A percentile compares a stretch with the other conserved stretches of the same genome.
Evolutionary conservation across 2,113 vertebrate species (phyloP).

Genomic region (Oncorhynchus tshawytscha): DNA sequence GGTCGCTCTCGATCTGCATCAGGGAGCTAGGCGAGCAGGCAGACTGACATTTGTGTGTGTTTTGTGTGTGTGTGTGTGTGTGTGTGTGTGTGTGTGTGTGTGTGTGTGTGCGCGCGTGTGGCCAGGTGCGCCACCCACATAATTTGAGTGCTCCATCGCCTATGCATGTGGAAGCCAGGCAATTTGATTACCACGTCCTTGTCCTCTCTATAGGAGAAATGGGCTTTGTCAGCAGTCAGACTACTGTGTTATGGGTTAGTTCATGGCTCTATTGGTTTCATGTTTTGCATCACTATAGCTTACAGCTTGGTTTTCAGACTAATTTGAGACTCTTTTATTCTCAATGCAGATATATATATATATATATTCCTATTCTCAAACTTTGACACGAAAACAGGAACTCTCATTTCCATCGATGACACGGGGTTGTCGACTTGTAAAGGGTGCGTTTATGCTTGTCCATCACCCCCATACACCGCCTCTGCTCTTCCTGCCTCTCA

Average conservation of each 20-base stretch:
- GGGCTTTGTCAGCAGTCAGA: not conserved
- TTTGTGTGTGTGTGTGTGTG: slow-evolving; percentile 6
- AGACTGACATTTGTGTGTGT: slow-evolving; percentile 10
- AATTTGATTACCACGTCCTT: not conserved
- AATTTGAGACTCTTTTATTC: not conserved
- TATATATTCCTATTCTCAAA: not conserved
- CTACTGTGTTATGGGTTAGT: not conserved
- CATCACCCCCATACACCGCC: not conserved
- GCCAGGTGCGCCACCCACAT: slow-evolving; percentile 29
- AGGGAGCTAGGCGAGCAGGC: not conserved
- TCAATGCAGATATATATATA: not conserved
- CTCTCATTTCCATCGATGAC: not conserved
- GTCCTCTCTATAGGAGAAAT: slow-evolving; percentile 14
- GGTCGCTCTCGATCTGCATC: slow-evolving; percentile 36
- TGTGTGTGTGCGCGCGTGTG: slow-evolving; percentile 7
- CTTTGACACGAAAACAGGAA: not conserved
- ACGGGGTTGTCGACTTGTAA: not conserved
- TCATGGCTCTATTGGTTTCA: not conserved
- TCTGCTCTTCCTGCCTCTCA: not conserved
- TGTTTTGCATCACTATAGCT: not conserved
- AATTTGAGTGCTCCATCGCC: slow-evolving; percentile 2
- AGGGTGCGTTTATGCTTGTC: not conserved
- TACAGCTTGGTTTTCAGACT: not conserved
- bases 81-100: slow-evolving; percentile 7
- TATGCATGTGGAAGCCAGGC: not conserved